phyloP scores from a whole-genome alignment of 2,888 invertebrate species.

The Phyllotreta striolata region DNA sequence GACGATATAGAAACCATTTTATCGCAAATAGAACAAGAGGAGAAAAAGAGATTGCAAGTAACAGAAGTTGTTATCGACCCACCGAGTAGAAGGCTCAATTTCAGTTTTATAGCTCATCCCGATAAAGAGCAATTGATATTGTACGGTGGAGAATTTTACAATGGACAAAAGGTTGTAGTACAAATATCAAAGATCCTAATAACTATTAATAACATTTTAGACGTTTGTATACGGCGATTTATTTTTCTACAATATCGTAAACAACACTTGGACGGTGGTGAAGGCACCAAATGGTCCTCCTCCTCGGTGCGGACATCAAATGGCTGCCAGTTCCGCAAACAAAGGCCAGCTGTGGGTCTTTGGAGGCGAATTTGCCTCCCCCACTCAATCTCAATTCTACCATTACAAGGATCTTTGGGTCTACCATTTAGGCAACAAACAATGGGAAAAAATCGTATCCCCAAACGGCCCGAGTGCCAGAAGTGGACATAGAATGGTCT shows the following conservation, averaged over 20 bases:
- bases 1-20: conserved; percentile 84
- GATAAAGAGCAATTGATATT: conserved; percentile 87
- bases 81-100: conserved; percentile 81
- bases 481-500: conserved; percentile 89
- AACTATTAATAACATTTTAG: conserved; percentile 62
- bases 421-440: conserved; percentile 70
- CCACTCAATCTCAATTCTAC: conserved; percentile 89
- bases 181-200: background rate
- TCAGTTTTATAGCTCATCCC: conserved; percentile 82
- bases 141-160: conserved; percentile 91
- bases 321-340: conserved; percentile 75
- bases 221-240: conserved; percentile 88
- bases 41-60: conserved; percentile 73
- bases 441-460: conserved; percentile 83
- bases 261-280: conserved; percentile 81
- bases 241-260: conserved; percentile 80
- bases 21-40: conserved; percentile 79
- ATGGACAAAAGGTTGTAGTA: conserved; percentile 76
- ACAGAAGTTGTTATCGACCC: conserved; percentile 70
- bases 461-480: conserved; percentile 82
- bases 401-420: conserved; percentile 94
- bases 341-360: conserved; percentile 82
- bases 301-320: conserved; percentile 90
- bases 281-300: conserved; percentile 87
- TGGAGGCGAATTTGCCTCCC: conserved; percentile 93